Evolutionary conservation across 2,113 vertebrate species (phyloP).

Genomic region (Synchiropus splendidus): DNA sequence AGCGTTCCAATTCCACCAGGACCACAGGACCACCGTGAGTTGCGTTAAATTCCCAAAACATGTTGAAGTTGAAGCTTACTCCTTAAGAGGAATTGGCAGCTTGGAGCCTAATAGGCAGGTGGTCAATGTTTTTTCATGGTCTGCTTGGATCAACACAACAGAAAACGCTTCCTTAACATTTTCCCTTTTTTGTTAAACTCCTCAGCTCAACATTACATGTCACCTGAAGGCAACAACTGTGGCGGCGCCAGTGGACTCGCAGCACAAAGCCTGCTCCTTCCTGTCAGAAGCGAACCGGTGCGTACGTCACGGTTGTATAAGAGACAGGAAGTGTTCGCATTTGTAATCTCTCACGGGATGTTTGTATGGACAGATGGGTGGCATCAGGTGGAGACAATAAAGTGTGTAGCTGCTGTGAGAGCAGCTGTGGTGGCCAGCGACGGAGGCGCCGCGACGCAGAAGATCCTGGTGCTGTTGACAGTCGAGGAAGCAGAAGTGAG

Average conservation of each 20-base stretch:
- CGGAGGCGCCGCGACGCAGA: conserved; percentile 15
- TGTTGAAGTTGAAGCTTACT: too few relatives aligned
- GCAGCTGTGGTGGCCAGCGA: conserved; percentile 25
- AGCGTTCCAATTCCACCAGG: conserved; percentile 48
- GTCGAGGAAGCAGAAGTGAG: not conserved
- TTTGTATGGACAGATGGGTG: conserved; percentile 48
- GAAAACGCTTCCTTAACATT: too few relatives aligned
- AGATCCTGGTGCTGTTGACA: conserved; percentile 28
- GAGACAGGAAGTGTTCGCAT: not conserved
- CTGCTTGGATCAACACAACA: too few relatives aligned
- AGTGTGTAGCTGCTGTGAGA: conserved; percentile 60
- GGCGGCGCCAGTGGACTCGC: conserved; percentile 18
- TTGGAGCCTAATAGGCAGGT: too few relatives aligned
- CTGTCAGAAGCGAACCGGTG: conserved; percentile 40
- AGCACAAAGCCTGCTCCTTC: conserved; percentile 59
- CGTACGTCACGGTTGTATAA: not conserved
- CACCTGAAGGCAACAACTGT: conserved; percentile 30
- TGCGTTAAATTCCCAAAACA: too few relatives aligned
- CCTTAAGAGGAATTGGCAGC: too few relatives aligned
- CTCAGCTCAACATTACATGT: conserved; percentile 57
- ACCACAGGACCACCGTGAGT: conserved; percentile 43
- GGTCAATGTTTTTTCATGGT: too few relatives aligned
- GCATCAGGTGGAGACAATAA: conserved; percentile 53
- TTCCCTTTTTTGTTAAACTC: not conserved
- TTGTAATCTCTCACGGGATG: not conserved